Conservation (phyloP, 2,113 vertebrate species). For the Leptobrachium leishanense region DNA sequence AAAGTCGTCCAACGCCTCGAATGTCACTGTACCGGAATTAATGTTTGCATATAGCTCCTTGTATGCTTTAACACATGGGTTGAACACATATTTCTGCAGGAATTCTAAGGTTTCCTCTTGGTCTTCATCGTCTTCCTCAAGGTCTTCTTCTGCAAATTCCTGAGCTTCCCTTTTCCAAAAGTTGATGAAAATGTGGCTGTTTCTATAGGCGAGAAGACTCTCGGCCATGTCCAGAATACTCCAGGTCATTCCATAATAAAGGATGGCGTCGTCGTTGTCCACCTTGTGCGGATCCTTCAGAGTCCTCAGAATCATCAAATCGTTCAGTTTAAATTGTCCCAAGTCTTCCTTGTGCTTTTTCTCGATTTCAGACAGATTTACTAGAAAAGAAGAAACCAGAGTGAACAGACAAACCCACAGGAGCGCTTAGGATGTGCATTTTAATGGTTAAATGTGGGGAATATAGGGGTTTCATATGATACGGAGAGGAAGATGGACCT, state of each 20-base stretch:
- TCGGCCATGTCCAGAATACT: conserved; percentile 61
- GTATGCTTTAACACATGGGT: conserved; percentile 63
- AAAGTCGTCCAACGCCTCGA: conserved; percentile 68
- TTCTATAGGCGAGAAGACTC: conserved; percentile 57
- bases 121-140: background rate
- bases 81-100: conserved; percentile 55
- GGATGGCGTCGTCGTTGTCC: conserved; percentile 58
- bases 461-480: too few relatives aligned
- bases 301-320: conserved; percentile 59
- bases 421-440: too few relatives aligned
- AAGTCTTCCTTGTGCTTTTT: conserved; percentile 60
- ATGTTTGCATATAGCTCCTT: conserved; percentile 61
- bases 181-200: conserved; percentile 74
- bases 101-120: conserved; percentile 40
- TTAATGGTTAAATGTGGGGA: too few relatives aligned
- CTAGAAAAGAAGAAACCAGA: conserved; percentile 58
- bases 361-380: conserved; percentile 65
- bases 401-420: too few relatives aligned
- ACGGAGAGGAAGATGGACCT: too few relatives aligned
- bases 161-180: conserved; percentile 72
- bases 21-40: conserved; percentile 69
- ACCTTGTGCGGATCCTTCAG: background rate
- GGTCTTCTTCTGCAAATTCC: background rate
- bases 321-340: conserved; percentile 49
- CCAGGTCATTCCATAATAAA: conserved; percentile 68